Base-by-base conservation (phyloP, 2,888 invertebrate species). In the Amblyjoppa proteus region DNA sequence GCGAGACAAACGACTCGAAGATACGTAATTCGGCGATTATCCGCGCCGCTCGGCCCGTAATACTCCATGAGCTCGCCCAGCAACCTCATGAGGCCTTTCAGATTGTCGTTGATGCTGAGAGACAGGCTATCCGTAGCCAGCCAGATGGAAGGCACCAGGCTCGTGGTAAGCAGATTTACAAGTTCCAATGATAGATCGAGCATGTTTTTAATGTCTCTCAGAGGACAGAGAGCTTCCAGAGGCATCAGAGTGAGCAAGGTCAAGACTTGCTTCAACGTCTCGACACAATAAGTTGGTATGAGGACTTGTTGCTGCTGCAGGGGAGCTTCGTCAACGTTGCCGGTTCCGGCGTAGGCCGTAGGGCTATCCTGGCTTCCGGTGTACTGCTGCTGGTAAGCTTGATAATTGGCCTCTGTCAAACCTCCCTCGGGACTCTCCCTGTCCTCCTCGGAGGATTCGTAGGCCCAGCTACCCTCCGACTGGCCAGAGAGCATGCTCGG, bases 81-180 rank as follows among this genome's bases (percentile, higher is more conserved):
- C 87, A 95, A 93, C n/a, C 95, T 94, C 92, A 96, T 95, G 4
- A 93, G 84, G 3, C 64, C 56, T 86, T 92, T 93, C 20, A 93
- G 77, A 41, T 91, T 90, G 64, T 93, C 91, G 3, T 87, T 91
- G 41, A 92, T 89, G 84, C 90, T 92, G 3, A 90, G 78, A 4
- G 92, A 91, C 25, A 90, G 77, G 6, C 77, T 86, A 38, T 93
- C 91, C 6, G 87, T 88, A 31, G 91, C 91, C 13, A 94, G 92
- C 96, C 96, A 96, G 85, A 96, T 95, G 53, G 93, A 91, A 28
- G 95, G 95, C 89, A 93, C 94, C 0, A 96, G 93, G 89, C 96
- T 95, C 51, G 95, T 94, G 31, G 94, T 91, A 74, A 96, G 91
- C 77, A 97, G 93, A 68, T 94, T 93, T 2, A 95, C 92, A 0